A percentile compares a stretch with the other conserved stretches of the same genome.
Conservation (phyloP, 2,797 vertebrate species). For the Tenualosa thibaudeaui region DNA sequence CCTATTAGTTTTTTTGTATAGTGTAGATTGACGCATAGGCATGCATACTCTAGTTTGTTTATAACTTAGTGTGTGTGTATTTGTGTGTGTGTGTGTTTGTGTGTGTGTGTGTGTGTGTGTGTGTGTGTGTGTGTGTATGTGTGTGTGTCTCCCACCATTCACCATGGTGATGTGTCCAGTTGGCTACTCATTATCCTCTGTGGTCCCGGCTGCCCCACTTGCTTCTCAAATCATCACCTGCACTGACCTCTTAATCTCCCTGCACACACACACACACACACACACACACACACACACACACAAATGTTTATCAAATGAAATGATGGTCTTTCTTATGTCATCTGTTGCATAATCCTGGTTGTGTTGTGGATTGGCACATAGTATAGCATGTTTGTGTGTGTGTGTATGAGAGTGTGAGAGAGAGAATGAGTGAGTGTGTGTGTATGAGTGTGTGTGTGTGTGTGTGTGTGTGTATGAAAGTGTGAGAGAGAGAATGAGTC, state of each 20-base stretch:
- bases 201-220: not conserved
- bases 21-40: too few species aligned
- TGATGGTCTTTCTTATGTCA: too few species aligned
- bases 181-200: not conserved
- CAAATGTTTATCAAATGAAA: not conserved
- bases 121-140: not conserved
- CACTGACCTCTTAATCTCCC: not conserved
- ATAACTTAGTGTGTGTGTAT: not conserved
- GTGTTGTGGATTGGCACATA: too few species aligned
- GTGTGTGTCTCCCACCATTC: not conserved
- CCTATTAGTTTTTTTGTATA: too few species aligned
- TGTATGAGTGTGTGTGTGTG: too few species aligned
- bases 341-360: too few species aligned
- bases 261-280: constrained; percentile 1
- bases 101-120: not conserved
- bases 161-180: not conserved
- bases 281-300: not conserved
- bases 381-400: too few species aligned
- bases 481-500: too few species aligned
- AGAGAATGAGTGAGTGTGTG: too few species aligned
- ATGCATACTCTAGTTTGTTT: not conserved
- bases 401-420: too few species aligned
- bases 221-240: not conserved
- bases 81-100: not conserved
- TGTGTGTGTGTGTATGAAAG: too few species aligned